phyloP scores from a whole-genome alignment of 92 coral and sea anemone species.

The Phenganax marumi region DNA sequence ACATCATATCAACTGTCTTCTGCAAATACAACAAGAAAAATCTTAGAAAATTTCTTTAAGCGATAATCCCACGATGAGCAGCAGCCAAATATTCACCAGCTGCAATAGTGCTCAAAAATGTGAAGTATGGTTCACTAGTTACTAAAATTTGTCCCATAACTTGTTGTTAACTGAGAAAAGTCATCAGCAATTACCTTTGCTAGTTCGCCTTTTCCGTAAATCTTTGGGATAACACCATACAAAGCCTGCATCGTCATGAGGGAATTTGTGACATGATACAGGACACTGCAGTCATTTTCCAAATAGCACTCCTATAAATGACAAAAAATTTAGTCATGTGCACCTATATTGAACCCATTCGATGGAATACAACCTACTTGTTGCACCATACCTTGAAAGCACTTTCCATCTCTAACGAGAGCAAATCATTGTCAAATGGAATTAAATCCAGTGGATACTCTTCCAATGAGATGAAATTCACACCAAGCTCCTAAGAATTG shows the following conservation, averaged over 20 bases:
- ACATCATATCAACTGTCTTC: conserved; percentile 93
- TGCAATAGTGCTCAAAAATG: too few species aligned
- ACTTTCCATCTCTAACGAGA: conserved; percentile 93
- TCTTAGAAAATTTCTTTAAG: not conserved
- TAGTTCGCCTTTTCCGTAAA: conserved; percentile 86
- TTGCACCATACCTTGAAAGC: conserved; percentile 72
- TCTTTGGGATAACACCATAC: conserved; percentile 90
- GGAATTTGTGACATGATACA: conserved; percentile 96
- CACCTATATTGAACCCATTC: not conserved
- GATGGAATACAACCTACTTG: not conserved
- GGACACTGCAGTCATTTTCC: conserved; percentile 84
- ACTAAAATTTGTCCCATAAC: not conserved
- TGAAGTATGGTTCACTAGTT: too few species aligned
- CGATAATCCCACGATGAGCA: not conserved
- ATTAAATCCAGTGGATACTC: conserved; percentile 92
- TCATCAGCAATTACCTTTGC: conserved; percentile 70
- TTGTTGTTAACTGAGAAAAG: not conserved
- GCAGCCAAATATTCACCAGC: too few species aligned
- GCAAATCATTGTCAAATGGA: conserved; percentile 88
- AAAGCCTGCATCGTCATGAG: conserved; percentile 88
- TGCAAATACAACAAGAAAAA: not conserved
- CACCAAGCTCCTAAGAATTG: conserved; percentile 63
- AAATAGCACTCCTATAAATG: conserved; percentile 78
- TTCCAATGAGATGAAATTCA: conserved; percentile 74
- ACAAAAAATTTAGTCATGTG: not conserved